Evolutionary conservation across 2,797 vertebrate species (phyloP).

Genomic region (Ptychadena robeensis): DNA sequence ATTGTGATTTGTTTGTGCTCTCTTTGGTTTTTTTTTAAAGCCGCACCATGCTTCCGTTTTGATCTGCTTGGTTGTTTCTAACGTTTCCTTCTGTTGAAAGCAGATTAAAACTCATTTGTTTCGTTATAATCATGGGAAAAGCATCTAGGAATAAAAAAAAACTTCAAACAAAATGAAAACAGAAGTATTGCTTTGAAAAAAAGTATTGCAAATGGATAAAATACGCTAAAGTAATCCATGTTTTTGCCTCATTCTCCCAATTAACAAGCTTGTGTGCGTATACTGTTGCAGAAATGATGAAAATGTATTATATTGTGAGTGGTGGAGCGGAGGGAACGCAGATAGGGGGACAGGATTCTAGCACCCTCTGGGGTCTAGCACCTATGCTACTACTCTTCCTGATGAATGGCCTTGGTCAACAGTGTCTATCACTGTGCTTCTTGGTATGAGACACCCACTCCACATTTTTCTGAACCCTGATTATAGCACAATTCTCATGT

Average conservation of each 20-base stretch:
- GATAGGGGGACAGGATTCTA: not conserved
- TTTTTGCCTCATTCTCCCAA: not conserved
- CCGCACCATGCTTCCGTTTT: not conserved
- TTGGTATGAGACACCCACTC: slow-evolving; percentile 42
- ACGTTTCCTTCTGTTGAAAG: not conserved
- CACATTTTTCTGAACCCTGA: slow-evolving; percentile 48
- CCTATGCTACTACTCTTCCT: not conserved
- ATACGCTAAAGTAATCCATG: not conserved
- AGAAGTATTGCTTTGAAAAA: slow-evolving; percentile 2
- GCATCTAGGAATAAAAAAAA: not conserved
- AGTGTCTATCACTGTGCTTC: slow-evolving; percentile 44
- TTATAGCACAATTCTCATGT: slow-evolving; percentile 55
- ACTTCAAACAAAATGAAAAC: not conserved
- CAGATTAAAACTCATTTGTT: not conserved
- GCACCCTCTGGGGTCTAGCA: not conserved
- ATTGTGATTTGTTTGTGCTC: not conserved
- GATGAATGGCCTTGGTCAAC: slow-evolving; percentile 20
- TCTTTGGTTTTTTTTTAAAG: not conserved
- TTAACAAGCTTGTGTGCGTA: not conserved
- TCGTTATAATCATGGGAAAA: not conserved
- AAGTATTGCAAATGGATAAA: not conserved
- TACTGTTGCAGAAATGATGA: not conserved
- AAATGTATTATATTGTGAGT: not conserved
- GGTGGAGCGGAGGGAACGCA: not conserved
- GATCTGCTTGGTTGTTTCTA: not conserved